Base-by-base conservation (phyloP, 2,797 vertebrate species). In the Notolepis coatsorum region DNA sequence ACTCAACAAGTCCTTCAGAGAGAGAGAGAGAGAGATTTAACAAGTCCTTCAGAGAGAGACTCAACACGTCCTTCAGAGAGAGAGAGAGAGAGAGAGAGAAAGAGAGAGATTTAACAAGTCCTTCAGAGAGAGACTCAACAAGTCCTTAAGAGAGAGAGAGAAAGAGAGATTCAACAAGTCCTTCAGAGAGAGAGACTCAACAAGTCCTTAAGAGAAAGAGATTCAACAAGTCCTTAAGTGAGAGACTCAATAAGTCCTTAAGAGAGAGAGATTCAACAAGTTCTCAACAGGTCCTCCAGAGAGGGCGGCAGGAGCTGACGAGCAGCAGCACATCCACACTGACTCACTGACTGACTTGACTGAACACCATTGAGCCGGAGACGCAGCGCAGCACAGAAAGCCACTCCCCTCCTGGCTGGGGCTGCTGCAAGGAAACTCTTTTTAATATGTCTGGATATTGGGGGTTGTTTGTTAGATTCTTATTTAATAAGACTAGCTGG, bases 231-330 rank as follows among this genome's bases (percentile, higher is more conserved):
- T 85, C 82, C 80, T 52, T n/a, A n/a, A n/a, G 68, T 73, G 71
- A 75, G 57, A 69, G 66, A 72, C 52, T 48, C 15, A n/a, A 65
- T 41, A 37, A 28, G 64, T 78, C 67, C 69, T n/a, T 37, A 2
- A 5, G 10, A 37, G 35, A 3, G 2, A 37, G n/a, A n/a, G 10
- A 1, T 37, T 18, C 47, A 42, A 68, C 70, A 81, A n/a, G n/a
- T 85, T 80, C 80, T 52, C n/a, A n/a, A n/a, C n/a, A n/a, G n/a
- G n/a, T n/a, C n/a, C n/a, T n/a, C n/a, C n/a, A n/a, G n/a, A n/a
- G n/a, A n/a, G n/a, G n/a, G n/a, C n/a, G n/a, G n/a, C n/a, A n/a
- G 68, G 71, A 83, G 80, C 75, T 69, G 71, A 81, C 73, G 66
- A 66, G 77, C 76, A 75, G 75, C 63, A 60, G 73, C 28, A 64